Percentiles rank a stretch among this genome's conserved stretches.
Conservation (phyloP, 2,888 invertebrate species). For the Lasioglossum marginatum region DNA sequence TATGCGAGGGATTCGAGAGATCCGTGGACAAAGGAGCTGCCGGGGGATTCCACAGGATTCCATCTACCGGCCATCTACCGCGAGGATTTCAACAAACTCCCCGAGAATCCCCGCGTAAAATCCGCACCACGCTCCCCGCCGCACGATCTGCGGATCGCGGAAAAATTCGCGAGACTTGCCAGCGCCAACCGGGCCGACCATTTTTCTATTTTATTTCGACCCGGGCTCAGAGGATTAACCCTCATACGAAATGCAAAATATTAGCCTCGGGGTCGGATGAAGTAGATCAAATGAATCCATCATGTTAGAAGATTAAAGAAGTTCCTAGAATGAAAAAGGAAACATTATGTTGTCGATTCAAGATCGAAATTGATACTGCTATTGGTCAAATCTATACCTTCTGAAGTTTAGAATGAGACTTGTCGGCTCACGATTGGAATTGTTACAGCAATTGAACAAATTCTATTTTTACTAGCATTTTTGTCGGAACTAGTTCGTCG, state of each 20-base stretch:
- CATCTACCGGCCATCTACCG: background rate
- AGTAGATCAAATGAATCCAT: background rate
- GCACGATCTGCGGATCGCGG: background rate
- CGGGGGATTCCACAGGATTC: background rate
- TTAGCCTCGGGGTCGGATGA: background rate
- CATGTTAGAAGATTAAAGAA: too few species aligned
- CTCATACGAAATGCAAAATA: background rate
- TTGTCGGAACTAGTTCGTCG: background rate
- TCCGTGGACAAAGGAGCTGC: background rate
- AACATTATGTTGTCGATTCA: too few species aligned
- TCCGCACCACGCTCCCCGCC: background rate
- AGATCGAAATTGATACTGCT: too few species aligned
- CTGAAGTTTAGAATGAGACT: too few species aligned
- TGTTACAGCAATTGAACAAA: too few species aligned
- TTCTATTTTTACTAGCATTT: background rate
- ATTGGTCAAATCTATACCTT: too few species aligned
- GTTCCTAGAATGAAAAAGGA: too few species aligned
- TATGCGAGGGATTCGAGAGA: conserved; percentile 10
- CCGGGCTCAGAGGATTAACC: background rate
- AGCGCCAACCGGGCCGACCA: background rate
- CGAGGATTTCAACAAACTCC: background rate
- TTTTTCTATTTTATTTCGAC: background rate
- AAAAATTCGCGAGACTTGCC: background rate
- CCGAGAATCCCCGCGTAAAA: background rate
- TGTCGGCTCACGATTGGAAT: too few species aligned